A percentile compares a stretch with the other conserved stretches of the same genome.
Evolutionary conservation across 2,113 vertebrate species (phyloP).

Genomic region (Sminthopsis crassicaudata): DNA sequence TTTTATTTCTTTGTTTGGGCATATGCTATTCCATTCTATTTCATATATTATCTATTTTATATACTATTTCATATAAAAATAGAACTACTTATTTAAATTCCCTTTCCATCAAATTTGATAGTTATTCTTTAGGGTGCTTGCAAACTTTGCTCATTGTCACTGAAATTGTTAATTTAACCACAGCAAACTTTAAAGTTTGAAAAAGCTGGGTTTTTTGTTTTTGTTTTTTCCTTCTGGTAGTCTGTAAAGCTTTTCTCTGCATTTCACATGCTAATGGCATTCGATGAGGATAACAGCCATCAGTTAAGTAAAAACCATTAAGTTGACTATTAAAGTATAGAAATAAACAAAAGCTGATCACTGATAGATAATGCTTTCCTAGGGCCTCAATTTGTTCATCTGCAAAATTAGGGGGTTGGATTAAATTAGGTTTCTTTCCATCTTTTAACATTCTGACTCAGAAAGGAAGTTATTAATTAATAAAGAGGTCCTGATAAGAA

Average conservation of each 20-base stretch:
- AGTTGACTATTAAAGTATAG: neutral
- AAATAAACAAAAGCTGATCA: neutral
- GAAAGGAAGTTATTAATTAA: too few species aligned
- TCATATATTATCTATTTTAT: too few species aligned
- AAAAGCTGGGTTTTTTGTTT: neutral
- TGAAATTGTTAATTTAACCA: neutral
- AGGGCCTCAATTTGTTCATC: neutral
- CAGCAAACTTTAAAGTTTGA: neutral
- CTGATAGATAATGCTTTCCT: neutral
- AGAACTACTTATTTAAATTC: neutral
- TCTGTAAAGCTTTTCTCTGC: neutral
- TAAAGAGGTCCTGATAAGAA: too few species aligned
- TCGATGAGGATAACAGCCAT: neutral
- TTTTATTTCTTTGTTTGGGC: neutral
- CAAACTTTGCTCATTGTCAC: neutral
- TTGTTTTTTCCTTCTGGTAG: neutral
- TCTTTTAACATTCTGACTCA: too few species aligned
- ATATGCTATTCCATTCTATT: neutral
- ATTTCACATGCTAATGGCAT: neutral
- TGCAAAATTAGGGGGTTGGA: neutral
- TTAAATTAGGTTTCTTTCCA: neutral
- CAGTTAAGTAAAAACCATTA: constrained; percentile 25
- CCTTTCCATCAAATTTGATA: neutral
- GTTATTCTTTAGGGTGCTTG: neutral
- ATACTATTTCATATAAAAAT: neutral